Evolutionary conservation across 2,888 invertebrate genomes (phyloP).

Genomic region (Malthinus flaveolus): DNA sequence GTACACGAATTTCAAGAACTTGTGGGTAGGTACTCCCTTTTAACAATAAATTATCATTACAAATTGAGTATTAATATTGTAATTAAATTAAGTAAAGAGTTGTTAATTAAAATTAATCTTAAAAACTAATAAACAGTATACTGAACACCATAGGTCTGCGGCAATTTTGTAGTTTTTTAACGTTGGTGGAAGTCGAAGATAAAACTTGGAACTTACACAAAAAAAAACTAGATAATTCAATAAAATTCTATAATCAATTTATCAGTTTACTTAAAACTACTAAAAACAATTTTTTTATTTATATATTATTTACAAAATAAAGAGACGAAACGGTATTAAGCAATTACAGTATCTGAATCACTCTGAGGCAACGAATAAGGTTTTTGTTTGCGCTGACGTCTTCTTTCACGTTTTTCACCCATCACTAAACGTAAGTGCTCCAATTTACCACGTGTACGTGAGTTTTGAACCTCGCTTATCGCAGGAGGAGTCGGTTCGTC

Average conservation of each 20-base stretch:
- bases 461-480: constrained; percentile 51
- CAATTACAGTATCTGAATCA: constrained; percentile 55
- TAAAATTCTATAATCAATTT: constrained; percentile 5
- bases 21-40: no score
- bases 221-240: not conserved
- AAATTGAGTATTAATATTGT: no score
- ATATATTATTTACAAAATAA: constrained; percentile 24
- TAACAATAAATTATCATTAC: no score
- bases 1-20: no score
- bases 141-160: no score
- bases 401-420: constrained; percentile 84
- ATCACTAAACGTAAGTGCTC: constrained; percentile 85
- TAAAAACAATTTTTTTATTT: constrained; percentile 35
- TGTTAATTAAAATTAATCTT: no score
- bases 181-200: no score
- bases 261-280: constrained; percentile 25
- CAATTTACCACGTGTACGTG: constrained; percentile 71
- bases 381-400: constrained; percentile 76
- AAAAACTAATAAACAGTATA: no score
- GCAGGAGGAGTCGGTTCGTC: constrained; percentile 38
- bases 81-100: no score
- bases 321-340: constrained; percentile 34
- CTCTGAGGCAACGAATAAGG: constrained; percentile 64
- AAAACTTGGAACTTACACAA: no score
- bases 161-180: no score